Evolutionary conservation across 30 jellyfish, hydroid and myxozoan genomes (phyloP), one percentile per base, ranked within the genome.

Genomic region (Euphysa ruthae): DNA sequence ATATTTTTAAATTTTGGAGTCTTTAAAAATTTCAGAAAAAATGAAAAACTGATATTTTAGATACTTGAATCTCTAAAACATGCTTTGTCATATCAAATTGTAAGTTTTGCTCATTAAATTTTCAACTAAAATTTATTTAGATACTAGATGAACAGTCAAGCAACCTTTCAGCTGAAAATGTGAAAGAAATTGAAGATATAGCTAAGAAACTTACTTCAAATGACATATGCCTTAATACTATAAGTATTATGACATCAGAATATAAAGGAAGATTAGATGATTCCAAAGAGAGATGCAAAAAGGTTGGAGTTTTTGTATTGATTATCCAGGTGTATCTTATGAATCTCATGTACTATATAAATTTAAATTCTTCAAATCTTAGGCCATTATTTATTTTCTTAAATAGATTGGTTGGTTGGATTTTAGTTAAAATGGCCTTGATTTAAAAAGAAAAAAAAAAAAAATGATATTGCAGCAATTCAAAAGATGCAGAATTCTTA

Each of bases 221-320:
- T 7, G 73, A 64, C 18, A 81, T 68, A 21, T 85, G 95, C 49
- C 51, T 69, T 0, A 66, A 66, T 44, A 60, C 81, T 0, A 86
- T 83, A 22, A 19, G 61, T 0, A 68, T 57, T n/a, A 69, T 81
- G 22, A 63, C 71, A 21, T 66, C 30, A 61, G 93, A 85, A 34
- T 85, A 77, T 77, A 73, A 63, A n/a, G 60, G 83, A 2, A 73
- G 95, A 21, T 68, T 85, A 46, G 80, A 57, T 5, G 95, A 78
- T 61, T 76, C 93, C 4, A 87, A 63, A 32, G 95, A 78, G 38
- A 51, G 95, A 25, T 87, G 93, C 1, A 87, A 85, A 43, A 85
- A 85, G 82, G 95, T 43, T 43, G n/a, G n/a, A n/a, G n/a, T 58
- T 13, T 22, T 12, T 52, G 0, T n/a, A 18, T 13, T 42, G 55